These are phyloP conservation scores for Corythornis leucogaster DNA, from an alignment of 2,797 vertebrate genomes.

Conservation along the genomic window DNA sequence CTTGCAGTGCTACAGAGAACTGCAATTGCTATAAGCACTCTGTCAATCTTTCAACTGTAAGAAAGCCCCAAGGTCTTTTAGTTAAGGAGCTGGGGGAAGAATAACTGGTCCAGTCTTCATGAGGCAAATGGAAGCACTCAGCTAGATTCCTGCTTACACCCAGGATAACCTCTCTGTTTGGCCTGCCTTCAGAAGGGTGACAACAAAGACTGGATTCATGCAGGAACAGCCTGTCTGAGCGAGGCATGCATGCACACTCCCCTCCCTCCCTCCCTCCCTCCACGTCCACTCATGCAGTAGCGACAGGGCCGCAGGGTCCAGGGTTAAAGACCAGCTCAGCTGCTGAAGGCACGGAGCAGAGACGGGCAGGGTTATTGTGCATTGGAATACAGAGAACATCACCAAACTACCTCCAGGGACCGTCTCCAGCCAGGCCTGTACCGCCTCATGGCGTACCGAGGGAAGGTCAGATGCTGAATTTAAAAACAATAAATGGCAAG, in stretches of 20 bases:
- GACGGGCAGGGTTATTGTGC: slow-evolving; percentile 75
- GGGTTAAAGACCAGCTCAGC: slow-evolving; percentile 78
- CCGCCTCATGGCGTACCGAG: slow-evolving; percentile 91
- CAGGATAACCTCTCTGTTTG: not conserved
- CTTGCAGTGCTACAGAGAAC: not conserved
- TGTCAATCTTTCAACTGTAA: not conserved
- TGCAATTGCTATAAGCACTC: not conserved
- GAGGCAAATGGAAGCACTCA: not conserved
- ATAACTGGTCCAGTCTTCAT: not conserved
- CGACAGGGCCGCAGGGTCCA: slow-evolving; percentile 56
- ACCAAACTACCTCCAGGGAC: slow-evolving; percentile 95
- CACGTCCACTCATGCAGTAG: slow-evolving; percentile 73
- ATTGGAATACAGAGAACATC: slow-evolving; percentile 70
- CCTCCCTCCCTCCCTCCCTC: slow-evolving; percentile 14
- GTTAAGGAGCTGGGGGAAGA: not conserved
- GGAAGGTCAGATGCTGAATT: slow-evolving; percentile 91
- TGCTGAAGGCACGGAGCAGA: slow-evolving; percentile 71
- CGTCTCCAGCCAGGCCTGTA: slow-evolving; percentile 98
- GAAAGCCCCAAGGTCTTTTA: not conserved
- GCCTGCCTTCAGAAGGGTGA: not conserved
- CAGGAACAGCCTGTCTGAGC: slow-evolving; percentile 53
- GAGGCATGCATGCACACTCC: slow-evolving; percentile 67
- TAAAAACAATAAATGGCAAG: slow-evolving; percentile 75
- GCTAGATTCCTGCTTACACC: not conserved
- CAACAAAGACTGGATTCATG: slow-evolving; percentile 60